Percentiles rank a stretch among this genome's conserved stretches.
phyloP scores from a whole-genome alignment of 1,140 invertebrate genomes.

The Agrilus planipennis region DNA sequence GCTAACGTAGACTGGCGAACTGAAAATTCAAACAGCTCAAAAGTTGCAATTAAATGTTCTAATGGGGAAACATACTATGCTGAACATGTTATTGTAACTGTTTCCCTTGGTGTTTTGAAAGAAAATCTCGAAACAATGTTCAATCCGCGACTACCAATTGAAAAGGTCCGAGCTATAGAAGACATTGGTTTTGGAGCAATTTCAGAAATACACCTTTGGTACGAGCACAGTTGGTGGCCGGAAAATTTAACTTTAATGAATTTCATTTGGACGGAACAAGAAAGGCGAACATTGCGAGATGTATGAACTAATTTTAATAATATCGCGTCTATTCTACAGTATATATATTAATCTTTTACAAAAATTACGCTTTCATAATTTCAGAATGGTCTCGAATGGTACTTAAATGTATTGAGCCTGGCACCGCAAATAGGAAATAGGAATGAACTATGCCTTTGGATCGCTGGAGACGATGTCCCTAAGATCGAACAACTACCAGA shows the following conservation, averaged over 20 bases:
- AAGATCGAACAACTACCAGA: too few species aligned
- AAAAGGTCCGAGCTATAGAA: constrained; percentile 49
- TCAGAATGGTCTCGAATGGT: too few species aligned
- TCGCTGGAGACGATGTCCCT: too few species aligned
- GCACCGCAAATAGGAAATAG: too few species aligned
- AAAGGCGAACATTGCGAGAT: too few species aligned
- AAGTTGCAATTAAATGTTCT: constrained; percentile 19
- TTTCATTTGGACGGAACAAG: constrained; percentile 47
- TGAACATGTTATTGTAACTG: constrained; percentile 55
- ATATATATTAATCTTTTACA: too few species aligned
- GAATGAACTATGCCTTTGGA: too few species aligned
- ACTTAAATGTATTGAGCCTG: too few species aligned
- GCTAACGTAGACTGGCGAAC: constrained; percentile 15
- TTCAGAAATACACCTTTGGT: constrained; percentile 66
- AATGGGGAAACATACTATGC: constrained; percentile 45
- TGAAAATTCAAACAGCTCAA: constrained; percentile 2
- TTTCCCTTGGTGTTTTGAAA: constrained; percentile 58
- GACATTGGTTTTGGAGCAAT: constrained; percentile 57
- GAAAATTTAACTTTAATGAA: constrained; percentile 35
- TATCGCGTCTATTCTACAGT: too few species aligned
- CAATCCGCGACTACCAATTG: constrained; percentile 43
- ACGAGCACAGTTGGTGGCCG: constrained; percentile 48
- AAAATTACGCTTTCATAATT: too few species aligned
- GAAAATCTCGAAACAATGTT: constrained; percentile 45
- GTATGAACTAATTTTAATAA: too few species aligned